A percentile compares a stretch with the other conserved stretches of the same genome.
Evolutionary conservation across 2,113 vertebrate genomes (phyloP).

Genomic region (Indri indri): DNA sequence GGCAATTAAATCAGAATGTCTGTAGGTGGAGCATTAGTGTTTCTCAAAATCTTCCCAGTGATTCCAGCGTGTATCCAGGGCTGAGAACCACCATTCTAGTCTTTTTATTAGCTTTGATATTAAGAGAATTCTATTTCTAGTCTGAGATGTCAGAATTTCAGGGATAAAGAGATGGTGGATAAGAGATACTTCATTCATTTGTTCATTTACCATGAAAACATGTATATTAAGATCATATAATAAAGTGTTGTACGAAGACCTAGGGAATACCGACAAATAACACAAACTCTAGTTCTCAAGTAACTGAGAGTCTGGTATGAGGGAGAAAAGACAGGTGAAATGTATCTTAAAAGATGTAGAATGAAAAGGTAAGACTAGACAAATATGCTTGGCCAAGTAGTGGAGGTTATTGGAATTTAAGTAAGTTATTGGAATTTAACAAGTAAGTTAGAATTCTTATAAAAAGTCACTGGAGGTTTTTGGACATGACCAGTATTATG

Average conservation of each 20-base stretch:
- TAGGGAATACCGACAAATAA: not conserved
- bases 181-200: not conserved
- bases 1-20: constrained; percentile 33
- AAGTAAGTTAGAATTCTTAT: not conserved
- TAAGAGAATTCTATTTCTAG: not conserved
- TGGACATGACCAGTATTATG: not conserved
- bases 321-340: not conserved
- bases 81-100: not conserved
- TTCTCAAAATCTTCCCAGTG: not conserved
- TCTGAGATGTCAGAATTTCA: not conserved
- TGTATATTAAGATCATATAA: not conserved
- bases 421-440: not conserved
- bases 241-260: not conserved
- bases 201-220: not conserved
- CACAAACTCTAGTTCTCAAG: not conserved
- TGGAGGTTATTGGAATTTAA: not conserved
- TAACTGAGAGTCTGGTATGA: not conserved
- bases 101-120: not conserved
- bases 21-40: not conserved
- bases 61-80: not conserved
- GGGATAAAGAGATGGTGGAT: not conserved
- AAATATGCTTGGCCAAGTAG: not conserved
- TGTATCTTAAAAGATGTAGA: not conserved
- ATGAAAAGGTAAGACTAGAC: not conserved
- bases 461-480: not conserved